These are phyloP conservation scores for Chrysotoxum bicinctum DNA, from an alignment of 2,888 invertebrate genomes.

Conservation along the genomic window DNA sequence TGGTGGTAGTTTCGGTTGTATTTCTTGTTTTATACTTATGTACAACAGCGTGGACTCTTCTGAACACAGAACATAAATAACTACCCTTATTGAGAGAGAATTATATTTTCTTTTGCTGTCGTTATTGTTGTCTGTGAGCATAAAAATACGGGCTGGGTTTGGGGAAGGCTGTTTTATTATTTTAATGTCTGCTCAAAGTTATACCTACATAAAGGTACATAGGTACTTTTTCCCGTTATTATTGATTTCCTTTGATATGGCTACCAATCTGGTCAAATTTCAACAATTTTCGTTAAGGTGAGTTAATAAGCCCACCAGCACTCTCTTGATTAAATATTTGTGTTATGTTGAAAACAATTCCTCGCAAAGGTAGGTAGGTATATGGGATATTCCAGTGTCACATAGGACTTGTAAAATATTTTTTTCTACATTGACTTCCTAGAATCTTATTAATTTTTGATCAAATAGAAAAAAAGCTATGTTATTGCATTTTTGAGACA, in stretches of 20 bases:
- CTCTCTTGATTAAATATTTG: not conserved
- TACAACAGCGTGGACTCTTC: not conserved
- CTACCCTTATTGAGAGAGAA: constrained; percentile 64
- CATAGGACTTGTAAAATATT: too few relatives aligned
- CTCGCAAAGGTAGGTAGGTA: too few relatives aligned
- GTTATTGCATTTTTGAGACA: too few relatives aligned
- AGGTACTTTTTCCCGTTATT: constrained; percentile 23
- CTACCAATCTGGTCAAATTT: not conserved
- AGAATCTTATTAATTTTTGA: too few relatives aligned
- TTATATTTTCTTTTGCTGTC: constrained; percentile 53
- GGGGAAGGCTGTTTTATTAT: constrained; percentile 24
- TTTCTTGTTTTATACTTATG: constrained; percentile 16
- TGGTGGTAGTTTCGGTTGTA: constrained; percentile 40
- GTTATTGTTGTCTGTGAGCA: constrained; percentile 64
- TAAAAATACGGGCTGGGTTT: constrained; percentile 59
- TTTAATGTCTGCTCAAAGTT: not conserved
- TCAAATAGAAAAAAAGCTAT: too few relatives aligned
- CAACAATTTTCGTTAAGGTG: not conserved
- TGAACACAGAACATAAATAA: constrained; percentile 39
- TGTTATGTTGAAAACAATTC: too few relatives aligned
- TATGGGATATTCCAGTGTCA: too few relatives aligned
- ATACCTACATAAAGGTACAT: not conserved
- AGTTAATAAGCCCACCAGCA: not conserved
- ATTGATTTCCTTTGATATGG: constrained; percentile 54
- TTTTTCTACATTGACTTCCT: too few relatives aligned